Percentiles rank a stretch among this genome's conserved stretches.
Evolutionary conservation across 2,888 invertebrate genomes (phyloP).

Genomic region (Hypolimnas misippus): DNA sequence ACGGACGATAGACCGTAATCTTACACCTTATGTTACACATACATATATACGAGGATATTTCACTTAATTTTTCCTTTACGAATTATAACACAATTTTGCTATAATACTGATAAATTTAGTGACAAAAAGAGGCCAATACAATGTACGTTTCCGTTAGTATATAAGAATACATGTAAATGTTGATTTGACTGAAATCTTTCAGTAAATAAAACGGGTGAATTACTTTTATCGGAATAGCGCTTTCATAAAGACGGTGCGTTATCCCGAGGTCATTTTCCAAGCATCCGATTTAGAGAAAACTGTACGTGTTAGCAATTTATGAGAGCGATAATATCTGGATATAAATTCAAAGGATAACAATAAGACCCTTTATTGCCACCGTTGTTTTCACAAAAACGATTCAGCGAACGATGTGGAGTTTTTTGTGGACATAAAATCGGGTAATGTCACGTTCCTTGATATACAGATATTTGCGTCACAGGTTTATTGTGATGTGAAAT

Average conservation of each 20-base stretch:
- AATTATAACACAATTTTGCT: no score
- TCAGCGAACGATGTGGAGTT: slow-evolving; percentile 67
- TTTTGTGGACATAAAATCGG: slow-evolving; percentile 74
- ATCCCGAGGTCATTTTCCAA: slow-evolving; percentile 69
- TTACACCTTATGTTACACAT: not conserved
- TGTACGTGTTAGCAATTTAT: slow-evolving; percentile 77
- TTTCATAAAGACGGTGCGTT: slow-evolving; percentile 44
- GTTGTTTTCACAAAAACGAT: slow-evolving; percentile 82
- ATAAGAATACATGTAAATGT: not conserved
- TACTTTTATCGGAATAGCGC: slow-evolving; percentile 30
- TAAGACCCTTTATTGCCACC: slow-evolving; percentile 80
- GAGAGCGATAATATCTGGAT: slow-evolving; percentile 80
- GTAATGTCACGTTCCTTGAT: slow-evolving; percentile 71
- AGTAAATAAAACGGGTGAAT: slow-evolving; percentile 5
- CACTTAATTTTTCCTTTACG: no score
- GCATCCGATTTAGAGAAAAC: slow-evolving; percentile 67
- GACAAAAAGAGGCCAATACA: no score
- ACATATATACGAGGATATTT: no score
- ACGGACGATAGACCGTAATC: not conserved
- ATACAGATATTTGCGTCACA: slow-evolving; percentile 66
- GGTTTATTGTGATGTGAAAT: slow-evolving; percentile 50
- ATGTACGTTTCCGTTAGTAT: not conserved
- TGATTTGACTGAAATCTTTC: slow-evolving; percentile 40
- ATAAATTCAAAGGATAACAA: slow-evolving; percentile 83
- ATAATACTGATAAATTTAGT: no score